Evolutionary conservation across 2,888 invertebrate genomes (phyloP), one percentile per base, ranked within the genome.

Genomic region (Bedellia somnulentella): DNA sequence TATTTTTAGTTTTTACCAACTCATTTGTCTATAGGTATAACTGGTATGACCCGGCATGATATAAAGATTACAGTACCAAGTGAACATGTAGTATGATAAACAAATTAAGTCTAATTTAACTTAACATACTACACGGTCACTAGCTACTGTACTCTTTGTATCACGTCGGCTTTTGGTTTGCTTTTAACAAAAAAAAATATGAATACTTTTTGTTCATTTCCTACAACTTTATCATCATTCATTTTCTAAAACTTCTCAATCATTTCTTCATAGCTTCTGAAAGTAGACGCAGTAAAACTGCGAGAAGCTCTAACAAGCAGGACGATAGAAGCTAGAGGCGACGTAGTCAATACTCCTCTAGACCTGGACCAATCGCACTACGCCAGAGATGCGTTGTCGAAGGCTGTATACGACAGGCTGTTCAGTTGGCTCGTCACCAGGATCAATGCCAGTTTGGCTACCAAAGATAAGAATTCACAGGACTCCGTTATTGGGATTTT

Each of bases 401-500:
- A 95, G 57, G 93, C 94, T 8, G 80, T 94, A 11, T 95, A 95
- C 49, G 93, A 93, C 51, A 82, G 93, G 30, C 79, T 93, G 39
- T 95, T 95, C 68, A 86, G 88, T 37, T 95, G 94, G 94, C 80
- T 95, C 13, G 93, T 94, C 8, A 75, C 79, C 21, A 80, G 89
- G 39, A 77, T 94, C 29, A 94, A 94, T 62, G 61, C 80, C 15
- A 88, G 91, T 0, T 63, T 93, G 14, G 81, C 84, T 32, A 80
- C 86, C 0, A 77, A 67, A 23, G 63, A 78, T 11, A 67, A 70
- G 25, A 78, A 75, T 4, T 63, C 70, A 1, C 78, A 76, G 35
- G 84, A 83, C 13, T 79, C 80, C 2, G 87, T 93, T 1, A 90
- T 94, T 67, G 94, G 94, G 2, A 90, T 95, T 42, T 66, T 95